Conservation (phyloP, 2,797 vertebrate genomes). For the Rachycentron canadum region DNA sequence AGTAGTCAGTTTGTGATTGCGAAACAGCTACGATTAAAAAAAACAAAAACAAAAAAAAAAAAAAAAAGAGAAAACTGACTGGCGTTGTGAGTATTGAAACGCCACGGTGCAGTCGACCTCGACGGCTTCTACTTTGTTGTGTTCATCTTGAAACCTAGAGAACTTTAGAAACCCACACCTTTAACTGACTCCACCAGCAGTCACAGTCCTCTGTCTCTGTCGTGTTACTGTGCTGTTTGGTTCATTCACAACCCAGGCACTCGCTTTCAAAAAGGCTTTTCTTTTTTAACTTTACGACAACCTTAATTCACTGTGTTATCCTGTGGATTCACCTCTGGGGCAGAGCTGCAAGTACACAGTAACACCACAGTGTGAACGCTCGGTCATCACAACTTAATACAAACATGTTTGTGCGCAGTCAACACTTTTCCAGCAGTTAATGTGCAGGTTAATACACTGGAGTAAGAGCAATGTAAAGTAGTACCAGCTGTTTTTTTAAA, state of each 20-base stretch:
- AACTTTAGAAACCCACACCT: constrained; percentile 64
- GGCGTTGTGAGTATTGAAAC: constrained; percentile 46
- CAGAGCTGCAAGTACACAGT: constrained; percentile 13
- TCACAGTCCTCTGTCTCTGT: constrained; percentile 59
- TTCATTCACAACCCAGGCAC: constrained; percentile 62
- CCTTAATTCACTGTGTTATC: constrained; percentile 43
- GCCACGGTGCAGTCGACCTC: constrained; percentile 48
- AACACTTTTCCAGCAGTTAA: constrained; percentile 25
- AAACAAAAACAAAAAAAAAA: constrained; percentile 28
- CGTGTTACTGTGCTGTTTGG: constrained; percentile 52
- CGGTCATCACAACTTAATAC: constrained; percentile 9
- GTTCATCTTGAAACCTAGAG: constrained; percentile 65
- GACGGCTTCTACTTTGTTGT: constrained; percentile 65
- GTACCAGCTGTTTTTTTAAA: constrained; percentile 18
- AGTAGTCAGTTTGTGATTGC: constrained; percentile 77
- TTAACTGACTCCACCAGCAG: constrained; percentile 62
- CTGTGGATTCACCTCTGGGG: constrained; percentile 21
- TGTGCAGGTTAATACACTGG: constrained; percentile 40
- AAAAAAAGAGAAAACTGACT: constrained; percentile 40
- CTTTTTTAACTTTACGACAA: constrained; percentile 30
- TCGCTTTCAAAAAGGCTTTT: constrained; percentile 35
- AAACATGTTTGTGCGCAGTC: constrained; percentile 34
- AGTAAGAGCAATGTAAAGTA: constrained; percentile 38
- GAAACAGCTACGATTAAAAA: constrained; percentile 57
- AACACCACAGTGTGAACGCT: constrained; percentile 26